Conservation (phyloP, 2,888 invertebrate species). For the Lasius platythorax region DNA sequence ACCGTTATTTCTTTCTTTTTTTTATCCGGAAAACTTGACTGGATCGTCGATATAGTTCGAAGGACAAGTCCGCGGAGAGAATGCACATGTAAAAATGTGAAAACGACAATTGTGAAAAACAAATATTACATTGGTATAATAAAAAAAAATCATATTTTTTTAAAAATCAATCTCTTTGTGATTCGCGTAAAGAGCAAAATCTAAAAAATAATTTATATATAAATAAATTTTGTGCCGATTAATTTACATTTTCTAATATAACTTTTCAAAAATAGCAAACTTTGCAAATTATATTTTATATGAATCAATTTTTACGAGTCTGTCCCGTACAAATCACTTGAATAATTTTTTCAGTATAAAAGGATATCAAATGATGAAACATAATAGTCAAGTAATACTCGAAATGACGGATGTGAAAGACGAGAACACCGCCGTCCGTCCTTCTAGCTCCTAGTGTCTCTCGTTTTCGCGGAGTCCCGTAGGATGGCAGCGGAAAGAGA, state of each 20-base stretch:
- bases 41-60: neutral
- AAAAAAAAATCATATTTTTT: conserved; percentile 6
- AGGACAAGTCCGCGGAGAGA: conserved; percentile 3
- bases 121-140: neutral
- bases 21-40: conserved; percentile 9
- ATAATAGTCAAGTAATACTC: neutral
- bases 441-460: neutral
- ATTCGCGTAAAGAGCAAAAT: neutral
- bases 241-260: neutral
- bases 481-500: conserved; percentile 57
- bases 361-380: neutral
- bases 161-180: neutral
- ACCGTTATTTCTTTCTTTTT: neutral
- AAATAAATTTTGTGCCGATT: neutral
- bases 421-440: neutral
- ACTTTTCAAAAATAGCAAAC: neutral
- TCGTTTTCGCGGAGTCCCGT: conserved; percentile 12
- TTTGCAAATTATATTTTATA: neutral
- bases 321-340: neutral
- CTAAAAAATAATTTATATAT: neutral
- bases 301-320: neutral
- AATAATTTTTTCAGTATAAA: neutral
- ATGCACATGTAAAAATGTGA: neutral
- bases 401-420: neutral
- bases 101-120: neutral